Evolutionary conservation across 2,113 vertebrate species (phyloP), one percentile per base, ranked within the genome.

Genomic region (Neogale vison): DNA sequence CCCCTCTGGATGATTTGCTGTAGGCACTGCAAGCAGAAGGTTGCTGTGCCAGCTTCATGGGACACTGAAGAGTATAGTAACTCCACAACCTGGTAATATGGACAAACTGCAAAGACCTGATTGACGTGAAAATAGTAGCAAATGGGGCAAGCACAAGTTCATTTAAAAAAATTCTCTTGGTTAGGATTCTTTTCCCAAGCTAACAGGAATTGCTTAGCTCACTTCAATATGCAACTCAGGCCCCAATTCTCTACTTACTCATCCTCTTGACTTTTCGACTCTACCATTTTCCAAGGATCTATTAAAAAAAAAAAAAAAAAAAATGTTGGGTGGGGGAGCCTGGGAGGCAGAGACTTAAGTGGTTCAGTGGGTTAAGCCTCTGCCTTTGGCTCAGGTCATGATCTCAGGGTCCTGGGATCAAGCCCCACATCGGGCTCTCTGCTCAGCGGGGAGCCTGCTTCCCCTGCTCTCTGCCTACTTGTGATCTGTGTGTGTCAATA

Each of bases 101-200:
- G n/a, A 94, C n/a, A 67, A 96, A 93, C 55, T 45, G 45, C 88
- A 86, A 82, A 85, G 93, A 55, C 36, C 47, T 34, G 21, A 74
- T 34, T 29, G 26, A 79, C 74, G 29, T 17, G 23, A 72, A 92
- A 80, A 29, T 45, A 91, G 52, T 5, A 92, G 63, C 45, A 95
- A 93, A 93, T 82, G 52, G 50, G 10, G 5, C 47, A 95, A 23
- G 5, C 45, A 80, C 17, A 91, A 74, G 65, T 94, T 95, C 74
- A 86, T 29, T 96, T 80, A 91, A 71, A 26, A 84, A 81, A 93
- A 89, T 57, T 36, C 18, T n/a, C 3, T 39, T 74, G 9, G 47
- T 69, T 79, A 93, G 57, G 69, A 13, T 93, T 93, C 67, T 90
- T 93, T 90, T n/a, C 74, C 31, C 55, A 97, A 88, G 93, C 82